These are phyloP conservation scores for Cephalopholis sonnerati DNA, from an alignment of 2,113 vertebrate genomes.

Conservation along the genomic window DNA sequence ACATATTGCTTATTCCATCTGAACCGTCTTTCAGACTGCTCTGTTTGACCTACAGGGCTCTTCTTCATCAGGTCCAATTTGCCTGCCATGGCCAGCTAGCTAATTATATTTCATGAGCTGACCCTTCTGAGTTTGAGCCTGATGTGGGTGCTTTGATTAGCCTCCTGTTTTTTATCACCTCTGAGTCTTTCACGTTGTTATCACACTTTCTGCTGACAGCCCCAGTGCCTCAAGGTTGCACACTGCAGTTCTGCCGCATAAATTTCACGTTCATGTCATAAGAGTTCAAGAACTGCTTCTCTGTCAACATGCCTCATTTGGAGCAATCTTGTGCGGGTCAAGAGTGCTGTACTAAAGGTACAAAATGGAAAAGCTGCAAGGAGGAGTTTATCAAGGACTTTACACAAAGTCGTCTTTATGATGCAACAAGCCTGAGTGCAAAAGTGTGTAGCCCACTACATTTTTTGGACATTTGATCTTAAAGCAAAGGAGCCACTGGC, in stretches of 20 bases:
- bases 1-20: conserved; percentile 80
- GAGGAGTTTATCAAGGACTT: conserved; percentile 55
- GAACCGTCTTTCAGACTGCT: conserved; percentile 66
- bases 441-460: conserved; percentile 27
- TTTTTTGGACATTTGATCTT: conserved; percentile 21
- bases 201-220: conserved; percentile 81
- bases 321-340: conserved; percentile 64
- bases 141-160: conserved; percentile 82
- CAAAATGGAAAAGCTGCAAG: conserved; percentile 43
- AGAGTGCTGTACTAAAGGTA: conserved; percentile 43
- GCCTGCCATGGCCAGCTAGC: conserved; percentile 71
- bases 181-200: conserved; percentile 75
- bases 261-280: conserved; percentile 69
- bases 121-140: conserved; percentile 77
- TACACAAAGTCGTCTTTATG: conserved; percentile 23
- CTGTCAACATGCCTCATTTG: conserved; percentile 72
- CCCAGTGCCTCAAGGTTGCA: conserved; percentile 76
- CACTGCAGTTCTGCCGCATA: conserved; percentile 71
- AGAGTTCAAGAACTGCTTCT: conserved; percentile 71
- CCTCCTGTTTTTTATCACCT: conserved; percentile 81
- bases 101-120: conserved; percentile 84
- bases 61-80: conserved; percentile 83
- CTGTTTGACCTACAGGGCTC: conserved; percentile 76
- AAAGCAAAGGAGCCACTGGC: background rate
- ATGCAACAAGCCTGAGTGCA: conserved; percentile 7